A percentile compares a stretch with the other conserved stretches of the same genome.
Evolutionary conservation across 2,797 vertebrate species (phyloP).

Genomic region (Eidolon dupreanum): DNA sequence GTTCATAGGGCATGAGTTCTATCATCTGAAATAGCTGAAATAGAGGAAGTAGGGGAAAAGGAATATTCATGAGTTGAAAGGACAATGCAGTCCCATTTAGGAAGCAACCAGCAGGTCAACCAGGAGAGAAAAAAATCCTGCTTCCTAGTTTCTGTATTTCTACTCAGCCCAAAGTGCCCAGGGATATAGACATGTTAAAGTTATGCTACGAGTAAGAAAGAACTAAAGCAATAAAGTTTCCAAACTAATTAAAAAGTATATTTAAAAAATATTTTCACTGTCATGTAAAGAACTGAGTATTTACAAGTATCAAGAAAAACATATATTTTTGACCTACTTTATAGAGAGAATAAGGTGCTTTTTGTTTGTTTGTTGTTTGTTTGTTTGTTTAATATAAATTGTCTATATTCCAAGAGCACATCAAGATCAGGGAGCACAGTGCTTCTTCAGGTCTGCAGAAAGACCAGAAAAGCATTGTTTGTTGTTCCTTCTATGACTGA

Average conservation of each 20-base stretch:
- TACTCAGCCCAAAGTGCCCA: neutral
- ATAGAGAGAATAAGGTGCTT: neutral
- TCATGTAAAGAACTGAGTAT: neutral
- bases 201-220: neutral
- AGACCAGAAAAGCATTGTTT: neutral
- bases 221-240: neutral
- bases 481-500: neutral
- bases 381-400: neutral
- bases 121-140: neutral
- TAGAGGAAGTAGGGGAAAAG: fast-evolving
- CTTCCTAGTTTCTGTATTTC: neutral
- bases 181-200: neutral
- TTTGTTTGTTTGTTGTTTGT: too few relatives aligned
- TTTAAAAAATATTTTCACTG: neutral
- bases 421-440: neutral
- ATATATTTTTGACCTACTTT: neutral
- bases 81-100: neutral
- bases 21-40: neutral
- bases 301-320: neutral
- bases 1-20: neutral
- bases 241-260: neutral
- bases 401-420: neutral
- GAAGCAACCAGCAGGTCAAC: neutral
- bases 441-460: neutral
- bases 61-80: neutral